phyloP scores from a whole-genome alignment of 2,797 vertebrate species.

The Vespertilio murinus region DNA sequence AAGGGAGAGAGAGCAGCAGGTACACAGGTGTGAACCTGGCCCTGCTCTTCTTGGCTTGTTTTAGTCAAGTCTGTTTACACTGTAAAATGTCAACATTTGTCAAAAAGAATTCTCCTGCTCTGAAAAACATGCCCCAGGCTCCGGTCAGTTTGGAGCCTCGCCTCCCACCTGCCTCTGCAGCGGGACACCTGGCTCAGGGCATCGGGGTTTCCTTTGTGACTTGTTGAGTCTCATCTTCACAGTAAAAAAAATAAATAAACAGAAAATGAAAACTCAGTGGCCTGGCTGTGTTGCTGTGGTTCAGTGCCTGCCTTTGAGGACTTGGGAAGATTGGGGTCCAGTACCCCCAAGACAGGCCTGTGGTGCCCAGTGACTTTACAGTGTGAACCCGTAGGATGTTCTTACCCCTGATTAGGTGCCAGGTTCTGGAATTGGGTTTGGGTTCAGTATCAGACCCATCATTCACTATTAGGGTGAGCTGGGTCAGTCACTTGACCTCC shows the following conservation, averaged over 20 bases:
- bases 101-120: neutral
- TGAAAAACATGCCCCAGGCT: neutral
- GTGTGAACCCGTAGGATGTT: neutral
- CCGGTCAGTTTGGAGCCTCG: too few relatives aligned
- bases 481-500: neutral
- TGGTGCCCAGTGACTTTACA: accelerated
- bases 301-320: slow-evolving; percentile 24
- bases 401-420: neutral
- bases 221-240: neutral
- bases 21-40: accelerated
- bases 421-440: neutral
- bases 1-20: neutral
- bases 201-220: neutral
- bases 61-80: neutral
- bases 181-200: neutral
- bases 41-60: neutral
- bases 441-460: neutral
- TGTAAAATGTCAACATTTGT: neutral
- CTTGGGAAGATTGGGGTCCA: neutral
- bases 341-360: neutral
- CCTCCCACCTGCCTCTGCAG: neutral
- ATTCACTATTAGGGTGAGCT: neutral
- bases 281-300: slow-evolving; percentile 8
- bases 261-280: neutral
- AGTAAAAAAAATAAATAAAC: slow-evolving; percentile 53